phyloP scores from a whole-genome alignment of 1,140 invertebrate genomes.

The Subanguina moxae region DNA sequence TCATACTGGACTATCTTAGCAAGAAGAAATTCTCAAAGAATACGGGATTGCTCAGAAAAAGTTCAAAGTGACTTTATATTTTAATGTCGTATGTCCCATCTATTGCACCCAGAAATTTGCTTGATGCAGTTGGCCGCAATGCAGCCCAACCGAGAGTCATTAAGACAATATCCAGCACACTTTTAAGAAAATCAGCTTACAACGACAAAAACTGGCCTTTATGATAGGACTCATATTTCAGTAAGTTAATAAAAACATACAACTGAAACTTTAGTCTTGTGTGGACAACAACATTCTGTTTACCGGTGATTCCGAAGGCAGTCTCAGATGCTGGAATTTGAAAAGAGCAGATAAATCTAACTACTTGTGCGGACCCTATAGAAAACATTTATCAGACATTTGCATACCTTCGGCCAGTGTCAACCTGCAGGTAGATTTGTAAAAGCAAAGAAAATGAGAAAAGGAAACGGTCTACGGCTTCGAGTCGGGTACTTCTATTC shows the following conservation, averaged over 20 bases:
- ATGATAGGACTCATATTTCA: too few species aligned
- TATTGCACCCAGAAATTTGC: too few species aligned
- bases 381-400: constrained; percentile 27
- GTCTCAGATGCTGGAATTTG: constrained; percentile 44
- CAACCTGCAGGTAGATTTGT: constrained; percentile 8
- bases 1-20: too few species aligned
- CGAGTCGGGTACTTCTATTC: background rate
- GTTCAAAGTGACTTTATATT: too few species aligned
- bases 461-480: background rate
- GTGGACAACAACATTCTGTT: constrained; percentile 25
- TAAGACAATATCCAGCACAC: too few species aligned
- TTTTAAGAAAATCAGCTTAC: too few species aligned
- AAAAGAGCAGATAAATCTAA: constrained; percentile 34
- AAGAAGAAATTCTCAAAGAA: too few species aligned
- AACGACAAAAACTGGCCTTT: too few species aligned
- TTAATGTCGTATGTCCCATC: too few species aligned
- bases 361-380: constrained; percentile 45
- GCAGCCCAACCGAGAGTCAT: too few species aligned
- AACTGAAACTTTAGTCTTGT: background rate
- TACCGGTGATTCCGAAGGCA: constrained; percentile 48
- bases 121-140: too few species aligned
- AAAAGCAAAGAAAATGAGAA: background rate
- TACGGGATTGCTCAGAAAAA: too few species aligned
- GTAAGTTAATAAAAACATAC: background rate
- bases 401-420: background rate